Evolutionary conservation across 1,140 invertebrate genomes (phyloP), one percentile per base, ranked within the genome.

Genomic region (Drosophila sechellia): DNA sequence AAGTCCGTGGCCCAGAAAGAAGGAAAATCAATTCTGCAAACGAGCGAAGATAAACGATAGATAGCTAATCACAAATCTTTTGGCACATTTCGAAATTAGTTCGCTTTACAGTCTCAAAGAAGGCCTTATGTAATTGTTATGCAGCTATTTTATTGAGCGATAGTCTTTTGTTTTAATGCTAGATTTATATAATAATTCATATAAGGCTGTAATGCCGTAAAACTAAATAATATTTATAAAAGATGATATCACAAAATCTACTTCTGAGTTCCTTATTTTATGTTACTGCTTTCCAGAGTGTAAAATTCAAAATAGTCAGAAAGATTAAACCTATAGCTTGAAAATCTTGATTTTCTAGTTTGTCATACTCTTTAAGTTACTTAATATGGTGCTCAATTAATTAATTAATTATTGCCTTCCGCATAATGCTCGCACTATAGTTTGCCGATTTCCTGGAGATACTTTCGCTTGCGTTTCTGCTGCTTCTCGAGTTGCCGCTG

Each of bases 401-500:
- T 45, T 20, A 45, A 45, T 45, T 45, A 20, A 35, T 35, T 17
- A n/a, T 27, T 15, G 46, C 8, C 48, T 50, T 50, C 48, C 48
- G 48, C 13, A n/a, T 17, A 12, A 5, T 15, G 6, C 27, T 31
- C 6, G 27, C 10, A 49, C 31, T 60, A 50, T 3, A 31, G 4
- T 27, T 57, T 79, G 37, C 77, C 57, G 12, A 72, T 45, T 42
- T 79, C 48, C 43, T 75, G n/a, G 1, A 79, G 57, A 55, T 46
- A 45, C 22, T 63, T 35, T 13, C 60, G 57, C 27, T 59, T 61
- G 17, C 20, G 50, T n/a, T 45, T 48, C 22, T 66, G 69, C 40
- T 60, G 64, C 58, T 60, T 81, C 39, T 64, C 55, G 60, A 68
- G 45, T 17, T 85, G 77, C 34, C 54, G 60, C 17, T 61, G 56